phyloP scores from a whole-genome alignment of 2,888 invertebrate genomes.

The Apocheima hispidaria region DNA sequence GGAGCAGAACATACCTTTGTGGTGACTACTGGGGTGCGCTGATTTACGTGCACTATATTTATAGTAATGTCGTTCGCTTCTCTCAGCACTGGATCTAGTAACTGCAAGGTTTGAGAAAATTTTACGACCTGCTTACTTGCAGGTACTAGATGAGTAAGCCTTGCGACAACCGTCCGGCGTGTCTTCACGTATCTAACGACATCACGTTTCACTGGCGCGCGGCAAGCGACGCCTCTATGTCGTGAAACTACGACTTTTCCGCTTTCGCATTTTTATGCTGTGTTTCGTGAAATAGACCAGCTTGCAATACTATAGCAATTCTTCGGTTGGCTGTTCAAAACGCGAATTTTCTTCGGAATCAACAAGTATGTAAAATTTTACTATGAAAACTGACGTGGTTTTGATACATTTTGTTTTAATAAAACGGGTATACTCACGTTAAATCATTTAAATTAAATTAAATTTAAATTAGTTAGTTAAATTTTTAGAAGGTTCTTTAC shows the following conservation, averaged over 20 bases:
- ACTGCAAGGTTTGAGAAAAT: background rate
- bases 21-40: no score
- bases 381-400: no score
- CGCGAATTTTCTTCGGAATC: background rate
- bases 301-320: background rate
- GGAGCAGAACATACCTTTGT: no score
- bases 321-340: background rate
- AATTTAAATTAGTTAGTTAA: no score
- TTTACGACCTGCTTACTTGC: background rate
- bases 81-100: background rate
- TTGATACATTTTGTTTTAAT: no score
- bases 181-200: constrained; percentile 49
- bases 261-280: constrained; percentile 55
- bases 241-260: constrained; percentile 58
- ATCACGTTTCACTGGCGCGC: constrained; percentile 60
- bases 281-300: constrained; percentile 20
- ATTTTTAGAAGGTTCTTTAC: no score
- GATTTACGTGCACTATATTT: background rate
- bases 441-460: no score
- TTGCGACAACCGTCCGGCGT: constrained; percentile 22
- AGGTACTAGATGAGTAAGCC: background rate
- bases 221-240: constrained; percentile 51
- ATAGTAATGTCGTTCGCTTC: background rate
- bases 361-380: no score
- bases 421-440: no score